These are phyloP conservation scores for Amblyopsis rosae DNA, from an alignment of 2,113 vertebrate genomes.

Conservation along the genomic window DNA sequence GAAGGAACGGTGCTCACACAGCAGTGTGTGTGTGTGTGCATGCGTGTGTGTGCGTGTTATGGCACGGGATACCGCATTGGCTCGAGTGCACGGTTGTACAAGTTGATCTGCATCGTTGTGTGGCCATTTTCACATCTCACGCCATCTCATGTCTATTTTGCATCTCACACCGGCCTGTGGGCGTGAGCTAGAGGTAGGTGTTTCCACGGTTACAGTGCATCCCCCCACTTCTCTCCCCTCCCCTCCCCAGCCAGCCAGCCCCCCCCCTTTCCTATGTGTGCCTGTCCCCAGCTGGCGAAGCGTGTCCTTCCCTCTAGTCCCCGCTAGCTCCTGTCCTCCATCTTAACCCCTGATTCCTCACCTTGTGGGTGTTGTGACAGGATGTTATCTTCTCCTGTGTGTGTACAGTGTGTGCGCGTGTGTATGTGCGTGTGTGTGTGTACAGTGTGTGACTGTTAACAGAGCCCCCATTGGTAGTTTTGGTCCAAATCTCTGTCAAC, in stretches of 20 bases:
- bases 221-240: slow-evolving; percentile 14
- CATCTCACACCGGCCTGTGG: slow-evolving; percentile 90
- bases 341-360: slow-evolving; percentile 38
- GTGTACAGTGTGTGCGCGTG: too few relatives aligned
- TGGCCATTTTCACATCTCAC: slow-evolving; percentile 87
- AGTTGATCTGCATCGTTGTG: slow-evolving; percentile 53
- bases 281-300: slow-evolving; percentile 20
- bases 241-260: slow-evolving; percentile 9
- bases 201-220: slow-evolving; percentile 64
- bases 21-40: not conserved
- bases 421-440: too few relatives aligned
- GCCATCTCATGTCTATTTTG: slow-evolving; percentile 91
- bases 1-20: too few relatives aligned
- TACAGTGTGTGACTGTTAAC: too few relatives aligned
- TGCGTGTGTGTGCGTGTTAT: not conserved
- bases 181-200: slow-evolving; percentile 93
- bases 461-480: too few relatives aligned
- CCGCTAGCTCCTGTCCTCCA: slow-evolving; percentile 3
- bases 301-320: slow-evolving; percentile 21
- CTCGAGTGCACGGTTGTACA: slow-evolving; percentile 17
- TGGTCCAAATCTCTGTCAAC: too few relatives aligned
- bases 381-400: not conserved
- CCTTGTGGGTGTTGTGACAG: slow-evolving; percentile 36
- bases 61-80: too few relatives aligned
- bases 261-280: slow-evolving; percentile 19